Percentiles rank a stretch among this genome's conserved stretches.
Conservation (phyloP, 2,797 vertebrate genomes). For the Hypotaenidia philippensis region DNA sequence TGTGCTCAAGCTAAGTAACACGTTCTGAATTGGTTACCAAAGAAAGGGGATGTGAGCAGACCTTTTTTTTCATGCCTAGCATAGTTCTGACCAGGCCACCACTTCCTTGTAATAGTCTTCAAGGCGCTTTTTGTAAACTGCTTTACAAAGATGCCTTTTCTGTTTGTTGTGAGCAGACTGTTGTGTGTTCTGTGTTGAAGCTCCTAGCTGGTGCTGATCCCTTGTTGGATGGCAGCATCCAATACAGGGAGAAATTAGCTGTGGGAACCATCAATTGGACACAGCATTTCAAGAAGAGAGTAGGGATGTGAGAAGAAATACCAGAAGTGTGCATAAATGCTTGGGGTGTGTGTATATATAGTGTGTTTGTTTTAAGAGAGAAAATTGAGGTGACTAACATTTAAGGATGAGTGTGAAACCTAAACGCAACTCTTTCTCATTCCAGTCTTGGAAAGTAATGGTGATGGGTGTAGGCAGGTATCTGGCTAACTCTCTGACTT, state of each 20-base stretch:
- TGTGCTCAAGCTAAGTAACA: neutral
- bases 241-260: neutral
- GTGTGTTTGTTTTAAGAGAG: neutral
- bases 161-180: neutral
- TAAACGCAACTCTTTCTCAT: neutral
- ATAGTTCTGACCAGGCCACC: neutral
- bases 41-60: neutral
- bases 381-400: neutral
- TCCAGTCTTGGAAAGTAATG: neutral
- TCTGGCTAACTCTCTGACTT: neutral
- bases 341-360: fast-evolving
- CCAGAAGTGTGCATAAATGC: neutral
- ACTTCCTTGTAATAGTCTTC: neutral
- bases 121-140: neutral
- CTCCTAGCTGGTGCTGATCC: neutral
- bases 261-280: neutral
- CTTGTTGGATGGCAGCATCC: neutral
- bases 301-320: neutral
- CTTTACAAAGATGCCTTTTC: neutral
- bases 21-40: neutral
- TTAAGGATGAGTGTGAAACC: neutral
- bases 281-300: neutral
- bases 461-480: neutral
- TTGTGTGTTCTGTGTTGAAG: neutral
- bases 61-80: neutral